Evolutionary conservation across 2,797 vertebrate genomes (phyloP).

Genomic region (Danio jaintianensis): DNA sequence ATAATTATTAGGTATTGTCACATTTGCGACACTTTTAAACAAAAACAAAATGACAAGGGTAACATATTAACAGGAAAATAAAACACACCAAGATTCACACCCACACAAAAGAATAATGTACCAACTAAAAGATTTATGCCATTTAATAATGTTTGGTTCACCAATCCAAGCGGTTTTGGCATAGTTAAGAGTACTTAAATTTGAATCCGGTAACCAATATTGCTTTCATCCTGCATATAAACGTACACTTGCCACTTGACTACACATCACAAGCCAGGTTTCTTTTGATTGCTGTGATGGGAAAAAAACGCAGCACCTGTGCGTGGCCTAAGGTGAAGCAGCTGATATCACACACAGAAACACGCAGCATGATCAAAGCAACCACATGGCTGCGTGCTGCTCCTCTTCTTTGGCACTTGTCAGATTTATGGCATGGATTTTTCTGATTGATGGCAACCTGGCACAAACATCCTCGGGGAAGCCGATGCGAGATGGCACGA

Average conservation of each 20-base stretch:
- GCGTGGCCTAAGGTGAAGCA: conserved; percentile 42
- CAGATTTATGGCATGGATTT: conserved; percentile 39
- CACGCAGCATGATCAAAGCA: conserved; percentile 47
- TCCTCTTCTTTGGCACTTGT: conserved; percentile 37
- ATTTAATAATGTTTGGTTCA: background rate
- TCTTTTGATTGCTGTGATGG: conserved; percentile 29
- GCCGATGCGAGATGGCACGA: conserved; percentile 26
- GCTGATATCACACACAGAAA: conserved; percentile 31
- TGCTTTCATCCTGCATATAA: conserved; percentile 8
- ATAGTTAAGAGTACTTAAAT: too few relatives aligned
- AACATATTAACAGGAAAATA: too few relatives aligned
- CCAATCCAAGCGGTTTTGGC: background rate
- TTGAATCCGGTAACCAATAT: background rate
- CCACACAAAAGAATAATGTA: too few relatives aligned
- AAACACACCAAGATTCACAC: too few relatives aligned
- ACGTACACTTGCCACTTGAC: conserved; percentile 7
- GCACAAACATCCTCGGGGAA: conserved; percentile 38
- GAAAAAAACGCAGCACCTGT: conserved; percentile 27
- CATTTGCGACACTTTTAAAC: too few relatives aligned
- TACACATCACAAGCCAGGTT: conserved; percentile 34
- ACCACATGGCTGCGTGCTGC: background rate
- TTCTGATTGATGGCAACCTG: conserved; percentile 42
- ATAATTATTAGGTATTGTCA: too few relatives aligned
- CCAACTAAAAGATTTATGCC: background rate
- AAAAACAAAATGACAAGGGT: too few relatives aligned